Percentiles rank a stretch among this genome's conserved stretches.
Conservation (phyloP, 2,113 vertebrate species). For the Grammomys surdaster region DNA sequence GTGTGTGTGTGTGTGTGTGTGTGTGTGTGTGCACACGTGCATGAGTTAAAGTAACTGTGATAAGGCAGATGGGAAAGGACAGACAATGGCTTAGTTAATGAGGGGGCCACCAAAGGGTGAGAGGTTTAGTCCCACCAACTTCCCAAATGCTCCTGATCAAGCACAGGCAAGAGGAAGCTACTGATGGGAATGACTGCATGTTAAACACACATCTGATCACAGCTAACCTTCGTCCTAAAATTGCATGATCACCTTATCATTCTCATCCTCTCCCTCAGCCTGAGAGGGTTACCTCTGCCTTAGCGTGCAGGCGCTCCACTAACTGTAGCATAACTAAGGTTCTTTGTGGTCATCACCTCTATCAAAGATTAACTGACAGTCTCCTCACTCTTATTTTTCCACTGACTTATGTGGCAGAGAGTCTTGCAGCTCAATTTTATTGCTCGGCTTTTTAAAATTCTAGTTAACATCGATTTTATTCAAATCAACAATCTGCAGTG, state of each 20-base stretch:
- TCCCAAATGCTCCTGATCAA: background rate
- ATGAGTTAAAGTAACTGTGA: too few relatives aligned
- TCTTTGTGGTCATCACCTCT: background rate
- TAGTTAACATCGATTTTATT: conserved; percentile 64
- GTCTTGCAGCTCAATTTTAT: conserved; percentile 27
- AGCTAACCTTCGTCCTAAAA: background rate
- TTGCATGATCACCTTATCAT: background rate
- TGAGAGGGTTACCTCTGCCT: background rate
- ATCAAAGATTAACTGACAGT: conserved; percentile 31
- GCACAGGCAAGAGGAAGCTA: background rate
- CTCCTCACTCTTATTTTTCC: background rate
- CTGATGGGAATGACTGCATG: background rate
- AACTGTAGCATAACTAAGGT: background rate
- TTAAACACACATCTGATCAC: background rate
- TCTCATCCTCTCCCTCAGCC: background rate
- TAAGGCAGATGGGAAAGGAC: background rate
- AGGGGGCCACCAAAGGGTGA: background rate
- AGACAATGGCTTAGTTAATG: background rate
- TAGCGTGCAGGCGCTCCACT: background rate
- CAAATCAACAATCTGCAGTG: conserved; percentile 40
- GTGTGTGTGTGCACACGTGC: too few relatives aligned
- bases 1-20: too few relatives aligned
- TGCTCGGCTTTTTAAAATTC: conserved; percentile 43
- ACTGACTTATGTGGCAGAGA: conserved; percentile 8
- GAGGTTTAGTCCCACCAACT: fast-evolving